These are phyloP conservation scores for Chromis chromis DNA, from an alignment of 2,797 vertebrate species.

Conservation along the genomic window DNA sequence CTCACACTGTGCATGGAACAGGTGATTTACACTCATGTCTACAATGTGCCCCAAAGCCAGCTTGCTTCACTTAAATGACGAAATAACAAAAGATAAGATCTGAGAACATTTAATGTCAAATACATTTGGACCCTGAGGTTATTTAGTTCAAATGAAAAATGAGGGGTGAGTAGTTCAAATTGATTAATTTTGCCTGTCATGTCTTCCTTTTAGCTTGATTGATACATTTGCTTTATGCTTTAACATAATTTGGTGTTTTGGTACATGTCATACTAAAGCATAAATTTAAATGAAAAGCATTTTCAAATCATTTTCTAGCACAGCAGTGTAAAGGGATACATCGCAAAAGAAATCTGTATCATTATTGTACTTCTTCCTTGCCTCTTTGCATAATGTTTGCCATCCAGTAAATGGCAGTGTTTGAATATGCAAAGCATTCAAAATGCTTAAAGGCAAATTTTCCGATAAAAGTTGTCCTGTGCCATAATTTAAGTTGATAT, in stretches of 20 bases:
- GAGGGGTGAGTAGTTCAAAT: conserved; percentile 54
- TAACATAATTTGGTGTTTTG: conserved; percentile 60
- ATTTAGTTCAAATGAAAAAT: conserved; percentile 64
- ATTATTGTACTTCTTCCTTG: conserved; percentile 38
- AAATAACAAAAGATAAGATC: conserved; percentile 47
- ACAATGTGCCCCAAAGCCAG: conserved; percentile 11
- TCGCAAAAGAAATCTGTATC: conserved; percentile 21
- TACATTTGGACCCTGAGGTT: conserved; percentile 56
- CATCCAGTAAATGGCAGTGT: conserved; percentile 52
- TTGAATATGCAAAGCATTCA: conserved; percentile 57
- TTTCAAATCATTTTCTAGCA: conserved; percentile 60
- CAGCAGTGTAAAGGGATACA: conserved; percentile 23
- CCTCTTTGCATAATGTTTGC: conserved; percentile 59
- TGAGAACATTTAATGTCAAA: conserved; percentile 41
- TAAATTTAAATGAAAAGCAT: conserved; percentile 71
- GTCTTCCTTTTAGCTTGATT: conserved; percentile 49
- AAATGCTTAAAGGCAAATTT: conserved; percentile 37
- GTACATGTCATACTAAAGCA: conserved; percentile 59
- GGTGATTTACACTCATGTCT: conserved; percentile 38
- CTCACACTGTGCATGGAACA: background rate
- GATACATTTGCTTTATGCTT: conserved; percentile 60
- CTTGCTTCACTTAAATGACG: conserved; percentile 27
- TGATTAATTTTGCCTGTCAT: conserved; percentile 64
- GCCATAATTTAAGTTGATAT: conserved; percentile 20
- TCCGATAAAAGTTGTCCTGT: conserved; percentile 17